phyloP scores from a whole-genome alignment of 35 echinoderm and acorn worm species.

The Heliocidaris tuberculata region DNA sequence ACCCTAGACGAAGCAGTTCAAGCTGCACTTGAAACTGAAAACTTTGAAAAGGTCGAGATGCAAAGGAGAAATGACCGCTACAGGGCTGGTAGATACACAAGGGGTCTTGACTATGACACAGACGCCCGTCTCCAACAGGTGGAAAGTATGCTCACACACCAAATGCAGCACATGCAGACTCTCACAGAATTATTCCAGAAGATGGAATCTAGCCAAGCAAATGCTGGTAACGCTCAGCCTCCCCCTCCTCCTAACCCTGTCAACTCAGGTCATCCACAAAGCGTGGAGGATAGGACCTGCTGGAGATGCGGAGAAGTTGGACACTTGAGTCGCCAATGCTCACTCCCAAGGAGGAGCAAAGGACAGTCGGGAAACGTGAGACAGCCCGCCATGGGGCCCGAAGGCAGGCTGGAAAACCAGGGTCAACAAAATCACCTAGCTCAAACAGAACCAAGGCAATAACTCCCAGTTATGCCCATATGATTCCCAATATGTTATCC shows the following conservation, averaged over 20 bases:
- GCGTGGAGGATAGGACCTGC: no score
- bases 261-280: no score
- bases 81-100: background rate
- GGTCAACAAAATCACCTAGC: background rate
- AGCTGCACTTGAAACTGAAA: constrained; percentile 33
- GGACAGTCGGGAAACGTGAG: background rate
- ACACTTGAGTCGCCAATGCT: no score
- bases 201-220: no score
- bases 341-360: no score
- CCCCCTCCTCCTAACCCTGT: no score
- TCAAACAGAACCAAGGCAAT: background rate
- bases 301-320: no score
- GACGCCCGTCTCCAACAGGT: background rate
- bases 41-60: constrained; percentile 2
- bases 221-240: no score
- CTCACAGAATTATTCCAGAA: no score
- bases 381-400: background rate
- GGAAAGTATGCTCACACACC: background rate
- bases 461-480: background rate
- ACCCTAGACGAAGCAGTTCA: constrained; percentile 20
- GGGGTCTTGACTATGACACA: background rate
- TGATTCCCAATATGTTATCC: background rate
- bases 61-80: background rate
- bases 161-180: no score
- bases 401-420: no score